Evolutionary conservation across 2,113 vertebrate species (phyloP).

Genomic region (Nymphicus hollandicus): DNA sequence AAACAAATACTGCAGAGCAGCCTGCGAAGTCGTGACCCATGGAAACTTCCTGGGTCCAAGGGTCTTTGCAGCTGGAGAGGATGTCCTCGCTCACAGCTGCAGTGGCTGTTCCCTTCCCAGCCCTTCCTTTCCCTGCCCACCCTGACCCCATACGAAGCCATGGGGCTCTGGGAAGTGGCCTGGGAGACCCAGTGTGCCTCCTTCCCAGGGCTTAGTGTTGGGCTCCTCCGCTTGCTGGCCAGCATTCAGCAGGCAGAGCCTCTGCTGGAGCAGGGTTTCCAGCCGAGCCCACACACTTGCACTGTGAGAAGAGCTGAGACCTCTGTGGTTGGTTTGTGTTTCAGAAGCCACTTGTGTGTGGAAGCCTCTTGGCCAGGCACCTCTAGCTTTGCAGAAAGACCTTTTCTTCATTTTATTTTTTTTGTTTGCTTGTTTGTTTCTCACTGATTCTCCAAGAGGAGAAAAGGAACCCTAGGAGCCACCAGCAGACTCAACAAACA

Average conservation of each 20-base stretch:
- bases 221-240: not conserved
- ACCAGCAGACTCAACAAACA: not conserved
- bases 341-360: conserved; percentile 59
- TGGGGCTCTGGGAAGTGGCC: not conserved
- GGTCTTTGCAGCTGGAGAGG: conserved; percentile 20
- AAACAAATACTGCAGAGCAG: conserved; percentile 54
- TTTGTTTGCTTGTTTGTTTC: not conserved
- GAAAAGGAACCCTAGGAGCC: not conserved
- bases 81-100: not conserved
- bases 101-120: conserved; percentile 4
- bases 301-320: conserved; percentile 31
- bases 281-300: conserved; percentile 31
- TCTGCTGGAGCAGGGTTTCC: conserved; percentile 1
- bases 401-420: not conserved
- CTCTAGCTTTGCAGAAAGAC: not conserved
- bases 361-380: conserved; percentile 42
- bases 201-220: not conserved
- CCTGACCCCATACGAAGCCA: not conserved
- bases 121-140: conserved; percentile 21
- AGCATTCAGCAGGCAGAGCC: not conserved
- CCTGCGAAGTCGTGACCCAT: conserved; percentile 17
- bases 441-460: not conserved
- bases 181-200: not conserved
- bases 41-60: conserved; percentile 56
- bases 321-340: conserved; percentile 54